Conservation (phyloP, 2,797 vertebrate species). For the Decapterus maruadsi region DNA sequence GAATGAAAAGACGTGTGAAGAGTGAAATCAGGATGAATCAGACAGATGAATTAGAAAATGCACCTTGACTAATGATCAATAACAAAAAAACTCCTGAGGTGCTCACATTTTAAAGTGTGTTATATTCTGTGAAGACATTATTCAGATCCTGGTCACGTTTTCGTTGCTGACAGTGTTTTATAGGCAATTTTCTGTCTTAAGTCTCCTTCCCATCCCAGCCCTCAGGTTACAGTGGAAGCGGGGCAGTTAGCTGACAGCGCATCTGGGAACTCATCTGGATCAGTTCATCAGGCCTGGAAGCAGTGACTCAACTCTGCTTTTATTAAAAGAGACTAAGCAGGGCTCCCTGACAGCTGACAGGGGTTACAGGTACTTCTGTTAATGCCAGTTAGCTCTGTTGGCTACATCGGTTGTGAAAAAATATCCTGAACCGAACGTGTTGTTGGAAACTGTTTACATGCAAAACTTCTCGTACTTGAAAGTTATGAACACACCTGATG, state of each 20-base stretch:
- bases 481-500: not conserved
- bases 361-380: not conserved
- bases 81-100: not conserved
- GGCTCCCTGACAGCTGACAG: not conserved
- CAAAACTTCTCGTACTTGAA: not conserved
- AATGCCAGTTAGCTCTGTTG: not conserved
- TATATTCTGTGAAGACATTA: not conserved
- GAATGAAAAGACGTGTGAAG: slow-evolving; percentile 35
- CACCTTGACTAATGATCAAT: not conserved
- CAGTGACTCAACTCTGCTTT: not conserved
- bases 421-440: not conserved
- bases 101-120: not conserved
- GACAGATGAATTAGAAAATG: slow-evolving; percentile 11
- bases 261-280: slow-evolving; percentile 52
- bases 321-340: slow-evolving; percentile 14
- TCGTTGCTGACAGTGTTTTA: not conserved
- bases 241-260: slow-evolving; percentile 15
- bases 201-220: slow-evolving; percentile 18
- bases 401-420: not conserved
- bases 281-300: slow-evolving; percentile 39
- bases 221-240: slow-evolving; percentile 31
- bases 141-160: not conserved
- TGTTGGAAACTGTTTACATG: not conserved
- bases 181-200: not conserved
- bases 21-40: slow-evolving; percentile 11